Evolutionary conservation across 2,888 invertebrate species (phyloP), one percentile per base, ranked within the genome.

Genomic region (Lasioglossum vierecki): DNA sequence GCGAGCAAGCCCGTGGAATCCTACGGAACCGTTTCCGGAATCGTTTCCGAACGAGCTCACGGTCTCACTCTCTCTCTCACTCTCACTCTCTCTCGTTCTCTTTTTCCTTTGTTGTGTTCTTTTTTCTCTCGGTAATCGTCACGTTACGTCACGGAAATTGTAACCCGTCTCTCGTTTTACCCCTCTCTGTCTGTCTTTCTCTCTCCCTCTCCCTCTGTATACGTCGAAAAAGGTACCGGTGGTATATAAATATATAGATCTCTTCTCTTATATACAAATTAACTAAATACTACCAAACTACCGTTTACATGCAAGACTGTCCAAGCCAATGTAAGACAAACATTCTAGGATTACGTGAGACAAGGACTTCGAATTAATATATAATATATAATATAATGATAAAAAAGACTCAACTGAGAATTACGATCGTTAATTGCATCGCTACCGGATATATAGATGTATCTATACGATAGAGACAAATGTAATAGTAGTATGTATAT

Each of bases 261-360:
- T 82, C 60, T 84, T 73, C 89, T 88, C 87, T 87, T 89, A 89
- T 90, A 63, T 88, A 90, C 90, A 90, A 66, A 89, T 90, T 89
- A 86, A 90, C 84, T 84, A 84, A 90, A 76, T 89, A 86, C 90
- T 91, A 91, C 90, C 87, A 89, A 68, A 83, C 90, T 91, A 91
- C 90, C 90, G 89, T 88, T 90, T 91, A 91, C 90, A 91, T 91
- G 90, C 90, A 91, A 90, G 89, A 90, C 89, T 91, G 88, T 89
- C 91, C 89, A 91, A 91, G 89, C 90, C 91, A 91, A 90, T 89
- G 88, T 91, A 91, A 90, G 88, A 90, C 90, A 91, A 89, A 91
- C 90, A 91, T 90, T 91, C 90, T 91, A 91, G 90, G 89, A 90
- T 91, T 91, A 91, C 91, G 89, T 90, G 86, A 91, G 88, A 91